Base-by-base conservation (phyloP, 2,113 vertebrate genomes). In the Syngnathus scovelli region DNA sequence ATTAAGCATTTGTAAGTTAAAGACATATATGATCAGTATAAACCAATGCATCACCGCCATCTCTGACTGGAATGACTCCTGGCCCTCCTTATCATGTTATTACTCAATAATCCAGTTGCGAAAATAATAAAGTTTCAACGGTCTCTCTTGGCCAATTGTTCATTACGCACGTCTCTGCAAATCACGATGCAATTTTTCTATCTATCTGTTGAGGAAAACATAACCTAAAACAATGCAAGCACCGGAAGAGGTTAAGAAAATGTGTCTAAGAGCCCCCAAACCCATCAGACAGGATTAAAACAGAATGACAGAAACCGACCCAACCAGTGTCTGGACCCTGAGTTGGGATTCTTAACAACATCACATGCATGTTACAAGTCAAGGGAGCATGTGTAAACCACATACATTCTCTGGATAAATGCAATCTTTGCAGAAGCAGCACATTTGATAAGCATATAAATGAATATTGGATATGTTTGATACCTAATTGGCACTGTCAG, bases 241-340 rank as follows among this genome's bases (percentile, higher is more conserved):
- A 61, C 46, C 3, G 7, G 21, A 62, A 48, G 27, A 41, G 13
- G 21, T 5, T 21, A 61, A 52, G 27, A 4, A 38, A 13, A 21
- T 61, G 19, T 61, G 38, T 61, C 27, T 48, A 39, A 18, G 21
- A 44, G 52, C 49, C 48, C 36, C 19, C 13, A 83, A 89, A 84
- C 77, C 72, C 49, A 85, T 21, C 82, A 68, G 81, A 82, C 87
- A 73, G 87, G 87, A 82, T 88, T 77, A 55, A 72, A 80, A 71
- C 46, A 55, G 74, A 72, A 36, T 73, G 60, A 80, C 67, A 72
- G 58, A 81, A 81, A 85, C 80, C 44, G 56, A 77, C 39, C 58
- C 51, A 77, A 58, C 78, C 67, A 66, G 74, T 74, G 67, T 61
- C 37, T 63, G 64, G 12, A 54, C 64, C 62, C 71, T 71, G 1